A percentile compares a stretch with the other conserved stretches of the same genome.
These are phyloP conservation scores for Dicaeum eximium DNA, from an alignment of 2,113 vertebrate genomes.

Conservation along the genomic window DNA sequence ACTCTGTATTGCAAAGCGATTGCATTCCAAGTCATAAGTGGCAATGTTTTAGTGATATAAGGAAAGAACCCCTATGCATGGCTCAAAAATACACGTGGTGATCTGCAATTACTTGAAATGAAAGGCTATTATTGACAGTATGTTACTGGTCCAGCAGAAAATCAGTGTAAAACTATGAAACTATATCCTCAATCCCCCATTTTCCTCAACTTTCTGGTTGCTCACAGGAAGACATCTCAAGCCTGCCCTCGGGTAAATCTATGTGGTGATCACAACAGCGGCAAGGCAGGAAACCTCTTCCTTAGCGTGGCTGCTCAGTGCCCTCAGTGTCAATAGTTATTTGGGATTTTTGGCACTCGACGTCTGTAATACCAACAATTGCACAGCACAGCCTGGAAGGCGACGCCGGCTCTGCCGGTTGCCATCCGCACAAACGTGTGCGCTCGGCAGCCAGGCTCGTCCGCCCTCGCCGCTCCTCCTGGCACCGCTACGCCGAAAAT, in stretches of 20 bases:
- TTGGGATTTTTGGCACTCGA: background rate
- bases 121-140: background rate
- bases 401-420: fast-evolving
- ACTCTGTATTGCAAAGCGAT: background rate
- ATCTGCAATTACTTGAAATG: background rate
- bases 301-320: fast-evolving
- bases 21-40: fast-evolving
- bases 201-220: fast-evolving
- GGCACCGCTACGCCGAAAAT: background rate
- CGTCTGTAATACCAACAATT: fast-evolving
- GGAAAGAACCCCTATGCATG: fast-evolving
- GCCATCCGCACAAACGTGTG: fast-evolving
- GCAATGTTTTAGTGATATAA: background rate
- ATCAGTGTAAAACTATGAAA: background rate
- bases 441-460: background rate
- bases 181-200: fast-evolving
- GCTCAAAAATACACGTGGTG: background rate
- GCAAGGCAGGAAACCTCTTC: background rate
- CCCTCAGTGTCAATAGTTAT: background rate
- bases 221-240: background rate
- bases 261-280: background rate
- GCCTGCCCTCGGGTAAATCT: background rate
- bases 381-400: fast-evolving
- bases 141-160: background rate
- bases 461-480: fast-evolving